phyloP scores from a whole-genome alignment of 2,113 vertebrate genomes.

The Calidris pugnax region DNA sequence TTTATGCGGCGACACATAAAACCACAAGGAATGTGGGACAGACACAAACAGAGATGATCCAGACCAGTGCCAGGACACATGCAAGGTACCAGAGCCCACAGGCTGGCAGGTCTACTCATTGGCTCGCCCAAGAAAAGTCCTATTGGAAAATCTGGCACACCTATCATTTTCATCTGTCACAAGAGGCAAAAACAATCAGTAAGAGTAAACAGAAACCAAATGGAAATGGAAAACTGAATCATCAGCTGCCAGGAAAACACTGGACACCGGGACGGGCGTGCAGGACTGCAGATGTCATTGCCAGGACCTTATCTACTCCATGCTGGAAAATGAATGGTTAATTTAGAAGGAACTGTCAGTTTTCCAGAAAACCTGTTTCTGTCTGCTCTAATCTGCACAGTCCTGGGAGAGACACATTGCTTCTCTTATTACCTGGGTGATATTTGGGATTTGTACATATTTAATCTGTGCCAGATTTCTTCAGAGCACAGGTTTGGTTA shows the following conservation, averaged over 20 bases:
- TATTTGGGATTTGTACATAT: background rate
- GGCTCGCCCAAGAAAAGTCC: background rate
- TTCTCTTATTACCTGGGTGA: background rate
- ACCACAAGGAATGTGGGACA: slow-evolving; percentile 58
- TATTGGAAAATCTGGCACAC: slow-evolving; percentile 50
- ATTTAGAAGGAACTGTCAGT: background rate
- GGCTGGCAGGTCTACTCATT: background rate
- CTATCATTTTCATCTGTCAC: background rate
- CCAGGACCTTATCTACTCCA: background rate
- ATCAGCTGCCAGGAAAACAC: slow-evolving; percentile 40
- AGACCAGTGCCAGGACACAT: background rate
- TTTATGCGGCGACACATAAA: slow-evolving; percentile 43
- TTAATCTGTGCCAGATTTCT: background rate
- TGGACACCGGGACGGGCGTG: background rate
- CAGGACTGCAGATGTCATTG: background rate
- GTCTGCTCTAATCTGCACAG: background rate
- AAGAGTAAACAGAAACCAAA: slow-evolving; percentile 26
- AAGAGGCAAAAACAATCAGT: slow-evolving; percentile 41
- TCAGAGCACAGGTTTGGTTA: background rate
- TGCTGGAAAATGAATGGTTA: background rate
- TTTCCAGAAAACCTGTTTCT: background rate
- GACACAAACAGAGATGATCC: slow-evolving; percentile 49
- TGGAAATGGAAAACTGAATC: slow-evolving; percentile 58
- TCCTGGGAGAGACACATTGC: background rate
- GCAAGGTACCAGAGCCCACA: background rate